These are phyloP conservation scores for Stenodera caucasica DNA, from an alignment of 2,888 invertebrate genomes.

Conservation along the genomic window DNA sequence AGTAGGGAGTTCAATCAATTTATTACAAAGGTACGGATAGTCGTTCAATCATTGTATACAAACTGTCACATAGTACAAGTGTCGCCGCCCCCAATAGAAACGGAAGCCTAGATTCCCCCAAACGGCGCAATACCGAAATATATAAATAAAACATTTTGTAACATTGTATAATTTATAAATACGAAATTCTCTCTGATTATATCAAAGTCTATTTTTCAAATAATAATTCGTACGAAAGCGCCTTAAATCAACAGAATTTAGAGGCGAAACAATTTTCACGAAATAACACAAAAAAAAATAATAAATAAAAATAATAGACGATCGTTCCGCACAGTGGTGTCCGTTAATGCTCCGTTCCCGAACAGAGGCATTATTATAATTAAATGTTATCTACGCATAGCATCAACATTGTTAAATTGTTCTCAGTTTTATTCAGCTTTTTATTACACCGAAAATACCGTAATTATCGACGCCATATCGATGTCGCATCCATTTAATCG, in stretches of 20 bases:
- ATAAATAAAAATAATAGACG: too few relatives aligned
- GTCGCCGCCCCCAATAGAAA: conserved; percentile 26
- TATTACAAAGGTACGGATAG: too few relatives aligned
- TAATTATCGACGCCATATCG: conserved; percentile 26
- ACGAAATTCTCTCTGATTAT: conserved; percentile 40
- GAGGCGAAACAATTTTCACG: conserved; percentile 31
- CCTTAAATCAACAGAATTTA: conserved; percentile 34
- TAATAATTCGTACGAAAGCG: conserved; percentile 32
- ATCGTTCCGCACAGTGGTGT: conserved; percentile 44
- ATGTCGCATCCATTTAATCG: background rate
- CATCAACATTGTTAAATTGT: conserved; percentile 46
- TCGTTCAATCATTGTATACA: too few relatives aligned
- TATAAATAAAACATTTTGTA: conserved; percentile 39
- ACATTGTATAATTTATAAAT: conserved; percentile 40
- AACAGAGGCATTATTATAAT: conserved; percentile 45
- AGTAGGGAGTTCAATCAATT: too few relatives aligned
- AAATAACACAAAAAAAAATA: too few relatives aligned
- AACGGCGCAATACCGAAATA: conserved; percentile 26
- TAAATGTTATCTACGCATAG: conserved; percentile 45
- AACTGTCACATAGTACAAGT: too few relatives aligned
- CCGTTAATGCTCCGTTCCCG: conserved; percentile 44
- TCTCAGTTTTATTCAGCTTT: conserved; percentile 34
- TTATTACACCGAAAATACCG: conserved; percentile 23
- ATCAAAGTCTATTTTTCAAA: conserved; percentile 36
- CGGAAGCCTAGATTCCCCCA: conserved; percentile 39